A percentile compares a stretch with the other conserved stretches of the same genome.
Evolutionary conservation across 2,888 invertebrate species (phyloP).

Genomic region (Spodoptera exigua): DNA sequence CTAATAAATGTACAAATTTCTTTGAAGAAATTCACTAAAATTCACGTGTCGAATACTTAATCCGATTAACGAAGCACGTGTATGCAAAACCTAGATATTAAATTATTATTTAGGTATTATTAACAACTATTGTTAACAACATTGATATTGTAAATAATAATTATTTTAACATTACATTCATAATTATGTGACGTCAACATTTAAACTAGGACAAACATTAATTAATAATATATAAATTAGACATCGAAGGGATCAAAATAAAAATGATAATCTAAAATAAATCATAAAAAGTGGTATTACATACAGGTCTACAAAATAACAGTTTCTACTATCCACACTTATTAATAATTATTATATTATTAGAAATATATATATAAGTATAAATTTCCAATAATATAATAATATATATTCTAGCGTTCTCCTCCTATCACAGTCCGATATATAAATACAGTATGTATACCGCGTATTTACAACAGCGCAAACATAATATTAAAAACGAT

Average conservation of each 20-base stretch:
- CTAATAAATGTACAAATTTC: too few relatives aligned
- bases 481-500: constrained; percentile 50
- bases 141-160: constrained; percentile 39
- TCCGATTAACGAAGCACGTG: constrained; percentile 31
- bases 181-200: constrained; percentile 24
- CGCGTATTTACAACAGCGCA: constrained; percentile 45
- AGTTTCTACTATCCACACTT: constrained; percentile 6
- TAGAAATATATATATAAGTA: constrained; percentile 1
- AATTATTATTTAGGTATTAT: constrained; percentile 40
- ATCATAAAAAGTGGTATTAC: constrained; percentile 12
- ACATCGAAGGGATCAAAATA: constrained; percentile 22
- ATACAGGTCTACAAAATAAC: constrained; percentile 15
- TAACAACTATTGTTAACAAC: constrained; percentile 39
- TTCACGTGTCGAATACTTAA: constrained; percentile 35
- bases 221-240: constrained; percentile 22
- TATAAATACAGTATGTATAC: constrained; percentile 17
- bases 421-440: constrained; percentile 45
- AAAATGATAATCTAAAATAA: constrained; percentile 13
- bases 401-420: constrained; percentile 28
- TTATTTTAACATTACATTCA: constrained; percentile 27
- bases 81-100: constrained; percentile 10
- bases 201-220: constrained; percentile 37
- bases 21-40: constrained; percentile 12
- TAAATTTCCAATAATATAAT: constrained; percentile 22
- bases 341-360: too few relatives aligned